Base-by-base conservation (phyloP, 2,888 invertebrate species). In the Agrotis exclamationis region DNA sequence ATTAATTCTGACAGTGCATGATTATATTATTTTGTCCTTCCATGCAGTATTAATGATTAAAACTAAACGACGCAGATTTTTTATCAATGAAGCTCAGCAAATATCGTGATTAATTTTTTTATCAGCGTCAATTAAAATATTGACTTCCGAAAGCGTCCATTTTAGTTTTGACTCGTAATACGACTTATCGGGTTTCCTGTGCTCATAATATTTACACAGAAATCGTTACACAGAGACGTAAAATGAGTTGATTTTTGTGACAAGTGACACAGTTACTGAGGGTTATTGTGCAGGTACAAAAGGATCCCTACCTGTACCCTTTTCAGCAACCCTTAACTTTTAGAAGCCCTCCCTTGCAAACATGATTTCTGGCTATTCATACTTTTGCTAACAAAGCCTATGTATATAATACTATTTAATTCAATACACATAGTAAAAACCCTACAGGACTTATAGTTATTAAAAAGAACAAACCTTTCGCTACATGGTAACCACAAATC, bases 121-220 rank as follows among this genome's bases (percentile, higher is more conserved):
- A 51, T 73, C 50, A 63, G 16, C 20, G 18, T 45, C 33, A 63
- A 57, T 72, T 53, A 63, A 63, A 74, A 53, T 79, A 24, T 45
- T 18, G 48, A 3, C 16, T 13, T 45, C 39, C 14, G 53, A 51
- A 59, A 39, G 56, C 62, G 58, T 79, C 77, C 73, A 79, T 78
- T 72, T 77, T 79, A 62, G 18, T 65, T 70, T 67, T 22, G 73
- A 45, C 7, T 77, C 72, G 57, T 33, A 59, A 65, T 63, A 20
- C 48, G 14, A 66, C 53, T 77, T 81, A 79, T 71, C 78, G 67
- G 62, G 62, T 78, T 77, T 70, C 63, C 72, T 72, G 72, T 53
- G 54, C 24, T 65, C 62, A 72, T 68, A 79, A 82, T 82, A 77
- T 82, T 79, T 68, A 77, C 50, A 56, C 50, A 63, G 22, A 57